Evolutionary conservation across 92 coral and sea anemone genomes (phyloP), one percentile per base, ranked within the genome.

Genomic region (Plumapathes pennacea): DNA sequence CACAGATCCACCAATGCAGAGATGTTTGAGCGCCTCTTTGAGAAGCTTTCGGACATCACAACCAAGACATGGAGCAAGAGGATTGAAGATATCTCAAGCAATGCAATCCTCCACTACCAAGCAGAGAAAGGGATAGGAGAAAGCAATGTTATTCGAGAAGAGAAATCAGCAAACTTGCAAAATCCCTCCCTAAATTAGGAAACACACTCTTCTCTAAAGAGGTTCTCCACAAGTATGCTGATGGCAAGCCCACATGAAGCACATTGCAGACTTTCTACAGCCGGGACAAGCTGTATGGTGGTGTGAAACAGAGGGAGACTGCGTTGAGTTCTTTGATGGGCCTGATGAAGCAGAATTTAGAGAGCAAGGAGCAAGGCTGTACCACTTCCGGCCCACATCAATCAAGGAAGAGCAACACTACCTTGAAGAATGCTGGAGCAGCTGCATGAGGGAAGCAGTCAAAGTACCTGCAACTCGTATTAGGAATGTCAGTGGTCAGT

Each of bases 271-370:
- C 65, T 84, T 22, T 46, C 38, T 84, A 19, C 30, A 53, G 40
- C 66, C 72, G 40, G 84, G 84, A 24, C 52, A 69, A 28, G 66
- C 80, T 0, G 63, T 74, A 0, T 80, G 88, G 79, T 72, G 92
- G 89, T 64, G 24, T 5, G 83, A 80, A 54, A 40, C 23, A 17
- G 75, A 68, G 36, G n/a, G n/a, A n/a, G 68, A 62, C 26, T 13
- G 27, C 45, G 61, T 73, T 47, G 76, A 80, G 55, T 85, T 80
- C 60, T 67, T 79, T 54, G 86, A 85, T 42, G 78, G 82, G n/a
- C 68, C 74, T 21, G 69, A 66, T 21, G 75, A 64, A 54, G 10
- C 51, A 20, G 1, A 29, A 21, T 60, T 49, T 44, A 49, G 78
- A 38, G 50, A 60, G 18, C 43, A 71, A 32, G 70, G 82, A 23